These are phyloP conservation scores for Leptoteleia sp. DNA, from an alignment of 1,140 invertebrate genomes.

Conservation along the genomic window DNA sequence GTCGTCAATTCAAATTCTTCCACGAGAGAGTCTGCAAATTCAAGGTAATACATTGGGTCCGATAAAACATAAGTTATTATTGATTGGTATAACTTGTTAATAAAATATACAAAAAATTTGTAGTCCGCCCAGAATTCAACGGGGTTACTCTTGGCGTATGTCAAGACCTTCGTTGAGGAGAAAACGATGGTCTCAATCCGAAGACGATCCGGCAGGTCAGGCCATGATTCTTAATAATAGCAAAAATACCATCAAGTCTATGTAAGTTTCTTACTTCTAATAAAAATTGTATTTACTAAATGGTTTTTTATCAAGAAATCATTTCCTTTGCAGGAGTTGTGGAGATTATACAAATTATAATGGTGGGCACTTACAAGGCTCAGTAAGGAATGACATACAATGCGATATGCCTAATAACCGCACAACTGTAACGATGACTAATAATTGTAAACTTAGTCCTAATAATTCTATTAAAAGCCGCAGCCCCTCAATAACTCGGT, in stretches of 20 bases:
- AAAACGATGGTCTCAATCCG: constrained; percentile 81
- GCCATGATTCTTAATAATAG: constrained; percentile 85
- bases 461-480: constrained; percentile 85
- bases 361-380: constrained; percentile 83
- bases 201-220: constrained; percentile 77
- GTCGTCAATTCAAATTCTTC: constrained; percentile 72
- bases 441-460: constrained; percentile 84
- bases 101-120: too few relatives aligned
- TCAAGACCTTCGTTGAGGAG: constrained; percentile 84
- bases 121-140: constrained; percentile 82
- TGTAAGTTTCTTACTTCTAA: too few relatives aligned
- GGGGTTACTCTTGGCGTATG: constrained; percentile 86
- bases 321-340: constrained; percentile 77
- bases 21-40: constrained; percentile 73
- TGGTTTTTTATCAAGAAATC: too few relatives aligned
- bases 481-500: constrained; percentile 74
- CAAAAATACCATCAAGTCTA: constrained; percentile 73
- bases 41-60: constrained; percentile 68
- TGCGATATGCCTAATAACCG: constrained; percentile 82
- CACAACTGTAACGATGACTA: constrained; percentile 78
- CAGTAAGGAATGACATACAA: constrained; percentile 86
- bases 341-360: constrained; percentile 88
- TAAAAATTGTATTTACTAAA: too few relatives aligned
- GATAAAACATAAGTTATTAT: not conserved
- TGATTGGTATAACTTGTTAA: too few relatives aligned